Evolutionary conservation across 1,140 invertebrate species (phyloP).

Genomic region (Daktulosphaira vitifoliae): DNA sequence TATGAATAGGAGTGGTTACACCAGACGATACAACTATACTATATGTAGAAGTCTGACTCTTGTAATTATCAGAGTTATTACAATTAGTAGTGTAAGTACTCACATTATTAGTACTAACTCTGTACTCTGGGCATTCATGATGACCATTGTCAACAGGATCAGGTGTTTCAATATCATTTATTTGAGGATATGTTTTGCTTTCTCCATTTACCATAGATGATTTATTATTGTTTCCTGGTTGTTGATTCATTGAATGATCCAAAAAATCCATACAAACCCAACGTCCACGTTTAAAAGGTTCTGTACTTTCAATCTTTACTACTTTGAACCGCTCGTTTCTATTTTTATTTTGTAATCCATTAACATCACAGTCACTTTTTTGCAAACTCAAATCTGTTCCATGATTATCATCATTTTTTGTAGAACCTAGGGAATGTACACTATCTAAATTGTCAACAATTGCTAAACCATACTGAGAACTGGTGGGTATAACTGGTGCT

Average conservation of each 20-base stretch:
- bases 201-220: conserved; percentile 23
- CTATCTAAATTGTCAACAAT: conserved; percentile 51
- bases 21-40: conserved; percentile 27
- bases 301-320: conserved; percentile 90
- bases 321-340: conserved; percentile 84
- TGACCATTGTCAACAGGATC: conserved; percentile 34
- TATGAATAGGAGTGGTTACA: conserved; percentile 31
- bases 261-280: conserved; percentile 95
- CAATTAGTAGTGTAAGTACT: conserved; percentile 28
- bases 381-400: conserved; percentile 43
- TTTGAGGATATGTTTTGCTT: conserved; percentile 10
- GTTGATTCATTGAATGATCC: conserved; percentile 65
- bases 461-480: conserved; percentile 70
- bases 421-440: conserved; percentile 49
- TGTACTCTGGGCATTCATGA: conserved; percentile 29
- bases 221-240: conserved; percentile 12
- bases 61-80: conserved; percentile 30
- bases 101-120: conserved; percentile 26
- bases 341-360: conserved; percentile 59
- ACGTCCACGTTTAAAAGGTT: conserved; percentile 84
- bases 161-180: conserved; percentile 1
- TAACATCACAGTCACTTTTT: conserved; percentile 56
- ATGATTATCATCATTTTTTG: conserved; percentile 51
- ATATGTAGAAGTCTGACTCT: conserved; percentile 33
- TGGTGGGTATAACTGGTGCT: conserved; percentile 73